Conservation (phyloP, 2,797 vertebrate genomes). For the Lutjanus argentimaculatus region DNA sequence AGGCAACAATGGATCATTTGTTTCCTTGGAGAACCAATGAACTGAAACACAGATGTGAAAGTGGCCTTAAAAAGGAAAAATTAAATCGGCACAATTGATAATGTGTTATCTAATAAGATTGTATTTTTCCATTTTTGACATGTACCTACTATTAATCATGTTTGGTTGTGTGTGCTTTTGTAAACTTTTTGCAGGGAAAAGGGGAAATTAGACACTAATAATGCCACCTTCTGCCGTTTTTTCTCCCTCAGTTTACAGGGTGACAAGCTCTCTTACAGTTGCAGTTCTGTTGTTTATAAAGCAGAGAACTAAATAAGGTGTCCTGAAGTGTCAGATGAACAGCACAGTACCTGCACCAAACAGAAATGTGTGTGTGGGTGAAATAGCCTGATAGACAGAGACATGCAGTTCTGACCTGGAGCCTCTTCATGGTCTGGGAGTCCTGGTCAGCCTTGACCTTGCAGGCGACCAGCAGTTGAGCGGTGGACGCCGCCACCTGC, state of each 20-base stretch:
- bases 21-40: not conserved
- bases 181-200: too few relatives aligned
- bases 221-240: not conserved
- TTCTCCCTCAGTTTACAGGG: not conserved
- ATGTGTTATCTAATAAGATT: too few relatives aligned
- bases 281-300: conserved; percentile 7
- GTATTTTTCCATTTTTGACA: too few relatives aligned
- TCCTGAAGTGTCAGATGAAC: not conserved
- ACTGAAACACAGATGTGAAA: not conserved
- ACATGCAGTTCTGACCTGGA: conserved; percentile 85
- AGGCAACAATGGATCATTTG: not conserved
- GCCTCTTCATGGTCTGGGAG: conserved; percentile 97
- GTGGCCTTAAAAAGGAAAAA: not conserved
- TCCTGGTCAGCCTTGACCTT: conserved; percentile 99
- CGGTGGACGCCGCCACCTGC: conserved; percentile 97
- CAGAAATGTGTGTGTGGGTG: not conserved
- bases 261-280: not conserved
- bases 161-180: too few relatives aligned
- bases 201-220: not conserved
- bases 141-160: too few relatives aligned
- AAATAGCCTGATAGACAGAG: not conserved
- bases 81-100: too few relatives aligned
- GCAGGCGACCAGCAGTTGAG: conserved; percentile 97
- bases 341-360: not conserved
- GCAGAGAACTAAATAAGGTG: conserved; percentile 1